These are phyloP conservation scores for Hyposoter didymator DNA, from an alignment of 2,888 invertebrate genomes.

Conservation along the genomic window DNA sequence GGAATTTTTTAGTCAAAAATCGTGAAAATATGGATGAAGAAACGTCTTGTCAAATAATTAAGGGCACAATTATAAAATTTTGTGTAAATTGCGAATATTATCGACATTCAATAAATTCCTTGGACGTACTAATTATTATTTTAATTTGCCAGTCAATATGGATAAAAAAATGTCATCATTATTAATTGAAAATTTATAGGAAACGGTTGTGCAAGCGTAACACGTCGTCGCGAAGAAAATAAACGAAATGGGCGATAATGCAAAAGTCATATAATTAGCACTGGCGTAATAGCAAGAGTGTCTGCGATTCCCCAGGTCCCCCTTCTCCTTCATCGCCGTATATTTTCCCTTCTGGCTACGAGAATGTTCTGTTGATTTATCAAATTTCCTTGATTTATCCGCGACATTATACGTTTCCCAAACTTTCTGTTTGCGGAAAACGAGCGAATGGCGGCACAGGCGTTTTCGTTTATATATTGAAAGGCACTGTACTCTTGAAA, in stretches of 20 bases:
- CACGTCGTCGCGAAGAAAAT: conserved; percentile 24
- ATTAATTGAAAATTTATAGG: conserved; percentile 12
- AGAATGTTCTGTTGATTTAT: conserved; percentile 77
- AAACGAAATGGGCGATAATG: conserved; percentile 37
- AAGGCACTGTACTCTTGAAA: conserved; percentile 78
- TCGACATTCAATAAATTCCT: not conserved
- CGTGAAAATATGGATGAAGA: not conserved
- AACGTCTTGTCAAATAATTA: not conserved
- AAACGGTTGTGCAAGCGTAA: conserved; percentile 17
- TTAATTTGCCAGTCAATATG: not conserved
- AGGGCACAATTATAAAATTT: not conserved
- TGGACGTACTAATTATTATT: not conserved
- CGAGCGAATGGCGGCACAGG: conserved; percentile 68
- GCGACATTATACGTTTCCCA: conserved; percentile 80
- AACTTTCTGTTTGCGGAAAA: conserved; percentile 80
- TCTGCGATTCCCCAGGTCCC: not conserved
- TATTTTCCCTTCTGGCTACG: conserved; percentile 49
- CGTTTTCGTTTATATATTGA: conserved; percentile 70
- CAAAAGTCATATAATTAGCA: conserved; percentile 53
- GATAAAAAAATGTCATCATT: not conserved
- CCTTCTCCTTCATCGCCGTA: conserved; percentile 33
- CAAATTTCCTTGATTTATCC: conserved; percentile 82
- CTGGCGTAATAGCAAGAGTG: conserved; percentile 37
- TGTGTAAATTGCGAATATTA: not conserved
- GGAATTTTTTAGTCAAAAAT: not conserved